A percentile compares a stretch with the other conserved stretches of the same genome.
phyloP scores from a whole-genome alignment of 2,797 vertebrate genomes.

The Amniataba percoides region DNA sequence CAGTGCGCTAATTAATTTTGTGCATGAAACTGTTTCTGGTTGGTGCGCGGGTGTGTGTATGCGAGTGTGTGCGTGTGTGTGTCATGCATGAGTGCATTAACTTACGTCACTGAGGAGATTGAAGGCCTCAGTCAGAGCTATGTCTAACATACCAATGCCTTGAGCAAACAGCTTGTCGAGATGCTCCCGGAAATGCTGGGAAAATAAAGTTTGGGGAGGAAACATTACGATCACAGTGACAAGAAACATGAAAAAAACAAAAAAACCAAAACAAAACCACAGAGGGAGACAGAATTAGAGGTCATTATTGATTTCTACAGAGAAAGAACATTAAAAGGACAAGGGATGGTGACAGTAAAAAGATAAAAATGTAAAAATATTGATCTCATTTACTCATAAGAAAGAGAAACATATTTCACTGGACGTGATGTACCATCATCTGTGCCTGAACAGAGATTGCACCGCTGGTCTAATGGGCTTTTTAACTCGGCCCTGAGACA shows the following conservation, averaged over 20 bases:
- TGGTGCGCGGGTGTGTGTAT: slow-evolving; percentile 9
- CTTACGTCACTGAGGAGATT: slow-evolving; percentile 94
- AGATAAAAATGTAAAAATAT: neutral
- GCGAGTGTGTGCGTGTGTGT: neutral
- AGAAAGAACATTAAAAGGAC: neutral
- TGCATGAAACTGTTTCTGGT: slow-evolving; percentile 20
- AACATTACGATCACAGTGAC: slow-evolving; percentile 3
- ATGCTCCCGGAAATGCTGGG: slow-evolving; percentile 95
- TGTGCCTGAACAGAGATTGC: slow-evolving; percentile 10
- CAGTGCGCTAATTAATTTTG: slow-evolving; percentile 56
- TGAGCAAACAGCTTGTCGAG: slow-evolving; percentile 96
- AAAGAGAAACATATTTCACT: slow-evolving; percentile 11
- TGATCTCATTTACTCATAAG: neutral
- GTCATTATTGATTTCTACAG: neutral
- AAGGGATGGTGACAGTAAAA: neutral
- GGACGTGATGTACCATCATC: slow-evolving; percentile 22
- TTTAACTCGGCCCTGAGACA: slow-evolving; percentile 14
- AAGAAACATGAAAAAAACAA: neutral
- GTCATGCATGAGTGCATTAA: slow-evolving; percentile 33
- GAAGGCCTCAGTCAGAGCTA: slow-evolving; percentile 97
- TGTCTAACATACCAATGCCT: slow-evolving; percentile 97
- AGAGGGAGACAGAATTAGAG: neutral
- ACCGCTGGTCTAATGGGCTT: slow-evolving; percentile 29
- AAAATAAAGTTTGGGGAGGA: slow-evolving; percentile 28
- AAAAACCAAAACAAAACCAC: neutral